Conservation (phyloP, 2,888 invertebrate genomes). For the Latrodectus elegans region DNA sequence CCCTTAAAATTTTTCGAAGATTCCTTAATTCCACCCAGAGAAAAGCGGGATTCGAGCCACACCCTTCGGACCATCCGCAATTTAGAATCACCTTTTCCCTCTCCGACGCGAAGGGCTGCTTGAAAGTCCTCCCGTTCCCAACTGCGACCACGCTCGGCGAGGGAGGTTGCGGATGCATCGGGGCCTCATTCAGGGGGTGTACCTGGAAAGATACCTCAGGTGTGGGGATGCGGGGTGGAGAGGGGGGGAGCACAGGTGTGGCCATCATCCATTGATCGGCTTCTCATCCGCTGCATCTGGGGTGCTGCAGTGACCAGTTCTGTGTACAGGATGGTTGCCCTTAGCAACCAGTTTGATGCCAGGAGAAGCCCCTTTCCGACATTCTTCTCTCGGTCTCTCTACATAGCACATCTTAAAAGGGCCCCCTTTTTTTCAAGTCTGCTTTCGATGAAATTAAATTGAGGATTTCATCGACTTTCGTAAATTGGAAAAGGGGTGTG, state of each 20-base stretch:
- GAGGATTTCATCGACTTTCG: no score
- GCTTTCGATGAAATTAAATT: no score
- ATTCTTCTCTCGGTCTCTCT: neutral
- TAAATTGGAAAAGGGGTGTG: no score
- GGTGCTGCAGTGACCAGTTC: conserved; percentile 1
- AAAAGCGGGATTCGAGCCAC: neutral
- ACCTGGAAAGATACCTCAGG: conserved; percentile 2
- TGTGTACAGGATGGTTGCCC: conserved; percentile 2
- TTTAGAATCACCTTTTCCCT: neutral
- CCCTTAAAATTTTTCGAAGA: neutral
- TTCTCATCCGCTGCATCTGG: conserved; percentile 1
- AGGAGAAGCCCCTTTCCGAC: neutral
- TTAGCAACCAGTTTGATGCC: neutral
- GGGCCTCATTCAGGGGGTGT: neutral
- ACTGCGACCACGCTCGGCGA: no score
- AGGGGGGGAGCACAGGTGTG: neutral
- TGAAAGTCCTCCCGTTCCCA: no score
- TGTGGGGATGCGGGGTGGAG: neutral
- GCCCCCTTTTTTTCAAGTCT: neutral
- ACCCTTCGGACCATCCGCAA: neutral
- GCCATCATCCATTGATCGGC: conserved; percentile 2
- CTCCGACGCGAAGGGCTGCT: neutral
- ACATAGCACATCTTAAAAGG: neutral
- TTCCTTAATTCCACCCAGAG: neutral
- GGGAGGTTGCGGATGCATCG: neutral